Evolutionary conservation across 2,113 vertebrate species (phyloP).

Genomic region (Gymnarchus niloticus): DNA sequence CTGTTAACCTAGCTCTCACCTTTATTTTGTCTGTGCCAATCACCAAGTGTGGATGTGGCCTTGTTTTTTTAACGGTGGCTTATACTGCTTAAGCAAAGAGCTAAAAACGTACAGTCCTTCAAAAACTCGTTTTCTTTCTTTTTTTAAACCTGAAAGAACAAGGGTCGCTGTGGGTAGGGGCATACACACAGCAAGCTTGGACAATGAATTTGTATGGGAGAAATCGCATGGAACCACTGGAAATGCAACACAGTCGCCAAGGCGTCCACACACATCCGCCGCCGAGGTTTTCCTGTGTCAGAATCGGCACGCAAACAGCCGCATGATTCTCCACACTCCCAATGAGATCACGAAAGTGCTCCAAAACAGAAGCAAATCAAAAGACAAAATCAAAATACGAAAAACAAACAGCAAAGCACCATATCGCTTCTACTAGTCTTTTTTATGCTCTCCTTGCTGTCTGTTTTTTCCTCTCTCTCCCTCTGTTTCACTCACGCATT

Average conservation of each 20-base stretch:
- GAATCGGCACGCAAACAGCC: not conserved
- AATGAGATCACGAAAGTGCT: not conserved
- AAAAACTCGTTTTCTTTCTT: not conserved
- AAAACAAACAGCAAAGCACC: not conserved
- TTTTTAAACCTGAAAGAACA: constrained; percentile 2
- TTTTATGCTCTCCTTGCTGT: constrained; percentile 35
- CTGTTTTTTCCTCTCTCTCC: constrained; percentile 35
- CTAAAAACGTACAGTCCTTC: not conserved
- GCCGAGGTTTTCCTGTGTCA: not conserved
- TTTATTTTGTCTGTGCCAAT: not conserved
- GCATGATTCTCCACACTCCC: not conserved
- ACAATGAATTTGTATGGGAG: not conserved
- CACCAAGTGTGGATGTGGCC: not conserved
- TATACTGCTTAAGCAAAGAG: not conserved
- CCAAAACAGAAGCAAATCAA: constrained; percentile 1
- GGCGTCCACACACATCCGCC: not conserved
- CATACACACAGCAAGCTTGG: not conserved
- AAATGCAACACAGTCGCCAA: not conserved
- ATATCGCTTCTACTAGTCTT: not conserved
- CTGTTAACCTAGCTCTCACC: not conserved
- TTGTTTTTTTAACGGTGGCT: not conserved
- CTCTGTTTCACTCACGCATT: constrained; percentile 45
- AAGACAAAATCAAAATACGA: not conserved
- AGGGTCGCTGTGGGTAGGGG: not conserved
- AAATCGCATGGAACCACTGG: not conserved